phyloP scores from a whole-genome alignment of 2,113 vertebrate genomes.

The Cacatua alba region DNA sequence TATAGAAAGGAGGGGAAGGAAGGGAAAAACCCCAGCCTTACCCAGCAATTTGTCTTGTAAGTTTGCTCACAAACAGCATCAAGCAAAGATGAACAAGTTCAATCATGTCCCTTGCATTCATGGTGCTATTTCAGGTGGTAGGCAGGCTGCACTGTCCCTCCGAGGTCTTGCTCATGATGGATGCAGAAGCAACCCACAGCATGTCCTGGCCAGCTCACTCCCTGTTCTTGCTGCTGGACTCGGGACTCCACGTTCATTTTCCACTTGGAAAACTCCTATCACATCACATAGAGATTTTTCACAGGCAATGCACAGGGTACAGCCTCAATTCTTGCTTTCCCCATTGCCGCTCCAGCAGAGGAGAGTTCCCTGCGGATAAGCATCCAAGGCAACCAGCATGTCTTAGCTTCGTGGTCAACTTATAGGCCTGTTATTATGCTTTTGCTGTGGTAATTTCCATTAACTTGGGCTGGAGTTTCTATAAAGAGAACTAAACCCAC shows the following conservation, averaged over 20 bases:
- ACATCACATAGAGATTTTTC: accelerated
- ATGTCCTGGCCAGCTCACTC: not conserved
- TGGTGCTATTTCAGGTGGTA: not conserved
- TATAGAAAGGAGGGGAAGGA: not conserved
- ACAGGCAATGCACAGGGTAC: not conserved
- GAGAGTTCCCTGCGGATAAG: not conserved
- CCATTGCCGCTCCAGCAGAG: not conserved
- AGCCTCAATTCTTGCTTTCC: not conserved
- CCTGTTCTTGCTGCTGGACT: not conserved
- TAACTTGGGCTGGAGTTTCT: not conserved
- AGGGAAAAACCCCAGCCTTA: not conserved
- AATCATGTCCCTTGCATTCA: not conserved
- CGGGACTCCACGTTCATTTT: accelerated
- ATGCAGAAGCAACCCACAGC: not conserved
- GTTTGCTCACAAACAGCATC: not conserved
- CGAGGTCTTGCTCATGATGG: accelerated
- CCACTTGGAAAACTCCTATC: not conserved
- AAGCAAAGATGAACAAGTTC: not conserved
- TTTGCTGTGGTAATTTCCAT: not conserved
- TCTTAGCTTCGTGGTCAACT: not conserved
- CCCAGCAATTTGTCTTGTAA: not conserved
- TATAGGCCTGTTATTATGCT: not conserved
- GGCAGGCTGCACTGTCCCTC: not conserved
- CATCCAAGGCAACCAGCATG: not conserved
- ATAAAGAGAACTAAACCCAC: not conserved